A percentile compares a stretch with the other conserved stretches of the same genome.
Evolutionary conservation across 2,797 vertebrate species (phyloP).

Genomic region (Chaenodraco wilsoni): DNA sequence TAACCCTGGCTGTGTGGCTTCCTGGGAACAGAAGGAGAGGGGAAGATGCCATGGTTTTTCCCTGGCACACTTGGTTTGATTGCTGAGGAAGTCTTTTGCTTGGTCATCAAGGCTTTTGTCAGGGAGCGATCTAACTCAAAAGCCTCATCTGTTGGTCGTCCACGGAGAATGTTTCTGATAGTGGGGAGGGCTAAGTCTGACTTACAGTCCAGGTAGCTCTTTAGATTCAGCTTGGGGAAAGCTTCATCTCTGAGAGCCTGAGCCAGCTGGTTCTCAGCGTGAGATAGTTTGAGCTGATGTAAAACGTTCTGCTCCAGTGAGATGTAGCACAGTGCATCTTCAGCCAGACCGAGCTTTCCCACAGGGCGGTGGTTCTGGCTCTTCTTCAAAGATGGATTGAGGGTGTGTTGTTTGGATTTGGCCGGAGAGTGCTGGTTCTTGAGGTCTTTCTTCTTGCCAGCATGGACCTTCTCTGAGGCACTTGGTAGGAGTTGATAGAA

Average conservation of each 20-base stretch:
- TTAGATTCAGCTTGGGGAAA: conserved; percentile 83
- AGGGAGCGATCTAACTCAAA: conserved; percentile 77
- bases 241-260: conserved; percentile 73
- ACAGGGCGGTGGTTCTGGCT: conserved; percentile 41
- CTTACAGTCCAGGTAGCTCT: conserved; percentile 83
- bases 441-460: conserved; percentile 59
- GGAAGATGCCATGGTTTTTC: conserved; percentile 46
- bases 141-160: conserved; percentile 75
- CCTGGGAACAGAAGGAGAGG: conserved; percentile 40
- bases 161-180: conserved; percentile 75
- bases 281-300: conserved; percentile 63
- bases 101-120: conserved; percentile 65
- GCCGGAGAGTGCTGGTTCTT: conserved; percentile 46
- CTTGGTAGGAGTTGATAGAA: conserved; percentile 77
- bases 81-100: conserved; percentile 43
- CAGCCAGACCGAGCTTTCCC: conserved; percentile 58
- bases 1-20: conserved; percentile 59
- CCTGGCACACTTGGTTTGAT: conserved; percentile 40
- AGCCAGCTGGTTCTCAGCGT: conserved; percentile 65
- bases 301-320: conserved; percentile 74
- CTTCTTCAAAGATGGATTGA: conserved; percentile 49
- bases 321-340: conserved; percentile 73
- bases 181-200: conserved; percentile 81
- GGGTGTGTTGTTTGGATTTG: conserved; percentile 65
- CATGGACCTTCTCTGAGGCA: conserved; percentile 49